phyloP scores from a whole-genome alignment of 2,888 invertebrate species.

The Seira musarum region DNA sequence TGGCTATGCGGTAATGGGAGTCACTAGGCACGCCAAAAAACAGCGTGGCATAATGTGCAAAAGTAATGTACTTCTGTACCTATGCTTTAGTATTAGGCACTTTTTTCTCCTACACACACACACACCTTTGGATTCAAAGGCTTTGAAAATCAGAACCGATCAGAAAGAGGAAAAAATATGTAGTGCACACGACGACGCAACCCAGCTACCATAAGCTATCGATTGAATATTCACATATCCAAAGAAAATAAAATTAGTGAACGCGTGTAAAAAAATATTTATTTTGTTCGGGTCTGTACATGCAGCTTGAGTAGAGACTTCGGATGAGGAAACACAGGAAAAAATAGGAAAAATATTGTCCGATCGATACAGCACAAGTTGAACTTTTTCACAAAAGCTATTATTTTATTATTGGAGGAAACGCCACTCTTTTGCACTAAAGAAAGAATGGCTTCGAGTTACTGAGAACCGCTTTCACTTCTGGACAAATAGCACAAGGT shows the following conservation, averaged over 20 bases:
- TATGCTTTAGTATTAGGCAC: background rate
- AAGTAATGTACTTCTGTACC: no score
- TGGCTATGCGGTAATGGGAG: background rate
- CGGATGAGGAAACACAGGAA: slow-evolving; percentile 20
- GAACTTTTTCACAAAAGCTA: slow-evolving; percentile 6
- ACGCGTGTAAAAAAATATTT: background rate
- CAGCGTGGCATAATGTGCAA: no score
- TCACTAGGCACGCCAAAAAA: background rate
- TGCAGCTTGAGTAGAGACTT: slow-evolving; percentile 56
- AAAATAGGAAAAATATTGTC: slow-evolving; percentile 30
- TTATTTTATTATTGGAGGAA: slow-evolving; percentile 3
- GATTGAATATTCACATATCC: slow-evolving; percentile 15
- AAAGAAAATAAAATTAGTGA: slow-evolving; percentile 12
- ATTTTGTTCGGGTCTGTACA: slow-evolving; percentile 37
- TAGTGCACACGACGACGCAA: no score
- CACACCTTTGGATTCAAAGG: background rate
- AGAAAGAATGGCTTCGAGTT: background rate
- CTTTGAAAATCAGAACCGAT: no score
- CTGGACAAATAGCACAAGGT: slow-evolving; percentile 7
- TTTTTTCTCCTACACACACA: background rate
- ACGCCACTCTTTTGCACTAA: background rate
- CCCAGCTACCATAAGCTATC: slow-evolving; percentile 2
- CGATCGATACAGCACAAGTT: slow-evolving; percentile 6
- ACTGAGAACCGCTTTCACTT: slow-evolving; percentile 1
- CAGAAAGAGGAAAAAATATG: no score